Evolutionary conservation across 2,113 vertebrate genomes (phyloP).

Genomic region (Chelonoidis abingdonii): DNA sequence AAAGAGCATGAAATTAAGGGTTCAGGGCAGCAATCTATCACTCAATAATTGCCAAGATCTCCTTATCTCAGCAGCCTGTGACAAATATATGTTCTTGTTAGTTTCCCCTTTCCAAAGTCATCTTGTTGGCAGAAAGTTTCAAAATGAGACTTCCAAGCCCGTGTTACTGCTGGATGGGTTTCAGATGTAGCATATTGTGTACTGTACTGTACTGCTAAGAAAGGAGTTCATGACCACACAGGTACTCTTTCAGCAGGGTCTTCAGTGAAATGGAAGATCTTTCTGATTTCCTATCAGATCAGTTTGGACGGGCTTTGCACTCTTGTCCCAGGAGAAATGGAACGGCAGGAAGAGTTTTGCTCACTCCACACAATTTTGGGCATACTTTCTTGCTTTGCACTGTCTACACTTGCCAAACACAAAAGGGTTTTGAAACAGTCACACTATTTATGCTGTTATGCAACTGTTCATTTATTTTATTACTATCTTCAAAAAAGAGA

Average conservation of each 20-base stretch:
- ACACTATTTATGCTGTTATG: neutral
- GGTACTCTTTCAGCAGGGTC: neutral
- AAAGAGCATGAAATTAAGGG: conserved; percentile 73
- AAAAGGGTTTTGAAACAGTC: conserved; percentile 17
- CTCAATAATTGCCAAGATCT: conserved; percentile 61
- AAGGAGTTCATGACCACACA: neutral
- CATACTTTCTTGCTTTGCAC: neutral
- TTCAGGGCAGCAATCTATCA: conserved; percentile 75
- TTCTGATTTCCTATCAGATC: conserved; percentile 29
- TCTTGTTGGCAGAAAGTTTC: conserved; percentile 63
- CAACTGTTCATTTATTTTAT: neutral
- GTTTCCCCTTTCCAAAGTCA: conserved; percentile 69
- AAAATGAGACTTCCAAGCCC: conserved; percentile 56
- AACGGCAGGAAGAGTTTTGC: neutral
- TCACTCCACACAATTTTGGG: conserved; percentile 12
- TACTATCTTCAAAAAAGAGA: rapidly evolving
- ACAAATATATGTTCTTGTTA: conserved; percentile 72
- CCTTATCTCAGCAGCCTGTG: conserved; percentile 76
- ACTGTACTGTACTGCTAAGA: conserved; percentile 13
- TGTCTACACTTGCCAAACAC: conserved; percentile 31
- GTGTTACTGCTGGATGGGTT: conserved; percentile 57
- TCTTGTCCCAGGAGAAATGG: conserved; percentile 16
- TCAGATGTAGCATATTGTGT: conserved; percentile 18
- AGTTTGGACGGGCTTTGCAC: conserved; percentile 7
- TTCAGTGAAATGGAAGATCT: neutral